phyloP scores from a whole-genome alignment of 1,140 invertebrate genomes.

The Drosophila gunungcola region DNA sequence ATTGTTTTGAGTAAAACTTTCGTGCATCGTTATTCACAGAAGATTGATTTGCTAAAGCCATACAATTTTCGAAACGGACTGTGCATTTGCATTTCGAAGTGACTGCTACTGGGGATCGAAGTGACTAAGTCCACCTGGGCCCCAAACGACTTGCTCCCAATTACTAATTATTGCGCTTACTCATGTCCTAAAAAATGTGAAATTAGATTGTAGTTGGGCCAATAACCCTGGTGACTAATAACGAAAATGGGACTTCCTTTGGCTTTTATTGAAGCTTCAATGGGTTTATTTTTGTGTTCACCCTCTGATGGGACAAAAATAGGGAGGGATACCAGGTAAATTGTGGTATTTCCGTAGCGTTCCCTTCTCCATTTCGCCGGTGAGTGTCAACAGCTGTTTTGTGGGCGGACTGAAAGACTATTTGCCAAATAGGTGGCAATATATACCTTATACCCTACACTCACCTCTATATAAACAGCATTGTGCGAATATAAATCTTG shows the following conservation, averaged over 20 bases:
- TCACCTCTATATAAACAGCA: conserved; percentile 12
- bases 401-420: conserved; percentile 63
- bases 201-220: conserved; percentile 55
- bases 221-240: conserved; percentile 40
- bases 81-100: conserved; percentile 2
- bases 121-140: conserved; percentile 12
- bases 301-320: neutral
- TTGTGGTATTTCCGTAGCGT: conserved; percentile 44
- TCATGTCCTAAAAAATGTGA: conserved; percentile 52
- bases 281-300: conserved; percentile 2
- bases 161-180: conserved; percentile 56
- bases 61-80: conserved; percentile 9
- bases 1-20: no score
- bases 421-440: conserved; percentile 11
- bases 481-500: conserved; percentile 18
- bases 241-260: conserved; percentile 29
- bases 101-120: neutral
- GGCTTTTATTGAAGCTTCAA: conserved; percentile 4
- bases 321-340: conserved; percentile 55
- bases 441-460: neutral
- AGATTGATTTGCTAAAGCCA: neutral
- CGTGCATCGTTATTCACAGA: neutral
- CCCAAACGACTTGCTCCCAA: conserved; percentile 48
- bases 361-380: conserved; percentile 9
- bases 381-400: conserved; percentile 65